phyloP scores from a whole-genome alignment of 2,888 invertebrate species.

The Thymelicus sylvestris region DNA sequence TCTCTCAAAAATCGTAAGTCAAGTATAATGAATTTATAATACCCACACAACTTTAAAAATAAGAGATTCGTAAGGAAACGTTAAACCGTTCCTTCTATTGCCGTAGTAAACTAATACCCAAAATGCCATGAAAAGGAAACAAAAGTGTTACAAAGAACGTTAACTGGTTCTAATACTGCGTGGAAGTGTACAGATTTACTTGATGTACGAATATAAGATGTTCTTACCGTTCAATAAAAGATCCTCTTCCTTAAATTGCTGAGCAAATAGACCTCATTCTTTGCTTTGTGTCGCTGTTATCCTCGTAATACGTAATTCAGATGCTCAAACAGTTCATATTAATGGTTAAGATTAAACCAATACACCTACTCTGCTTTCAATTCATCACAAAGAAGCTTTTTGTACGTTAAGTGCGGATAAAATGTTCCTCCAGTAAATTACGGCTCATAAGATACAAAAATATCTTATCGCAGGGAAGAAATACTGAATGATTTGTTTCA shows the following conservation, averaged over 20 bases:
- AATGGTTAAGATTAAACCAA: conserved; percentile 13
- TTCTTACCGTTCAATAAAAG: conserved; percentile 17
- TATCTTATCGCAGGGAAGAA: conserved; percentile 27
- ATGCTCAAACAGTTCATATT: conserved; percentile 16
- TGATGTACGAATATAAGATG: conserved; percentile 10
- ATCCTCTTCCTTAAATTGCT: conserved; percentile 25
- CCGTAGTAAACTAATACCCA: background rate
- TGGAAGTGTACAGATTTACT: conserved; percentile 3
- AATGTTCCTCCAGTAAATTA: conserved; percentile 27
- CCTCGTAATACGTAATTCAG: conserved; percentile 15
- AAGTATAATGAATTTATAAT: no score
- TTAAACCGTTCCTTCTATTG: no score
- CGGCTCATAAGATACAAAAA: conserved; percentile 31
- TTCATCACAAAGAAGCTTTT: conserved; percentile 14
- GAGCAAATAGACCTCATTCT: conserved; percentile 22
- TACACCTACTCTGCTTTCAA: conserved; percentile 11
- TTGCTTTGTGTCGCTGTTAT: conserved; percentile 22
- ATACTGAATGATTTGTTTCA: conserved; percentile 37
- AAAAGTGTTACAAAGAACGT: background rate
- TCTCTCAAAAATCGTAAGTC: no score
- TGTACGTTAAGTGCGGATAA: conserved; percentile 16
- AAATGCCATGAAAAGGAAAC: background rate
- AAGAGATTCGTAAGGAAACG: no score
- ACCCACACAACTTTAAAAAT: no score
- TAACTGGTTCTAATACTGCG: background rate